Evolutionary conservation across 2,888 invertebrate species (phyloP).

Genomic region (Electrophaes corylata): DNA sequence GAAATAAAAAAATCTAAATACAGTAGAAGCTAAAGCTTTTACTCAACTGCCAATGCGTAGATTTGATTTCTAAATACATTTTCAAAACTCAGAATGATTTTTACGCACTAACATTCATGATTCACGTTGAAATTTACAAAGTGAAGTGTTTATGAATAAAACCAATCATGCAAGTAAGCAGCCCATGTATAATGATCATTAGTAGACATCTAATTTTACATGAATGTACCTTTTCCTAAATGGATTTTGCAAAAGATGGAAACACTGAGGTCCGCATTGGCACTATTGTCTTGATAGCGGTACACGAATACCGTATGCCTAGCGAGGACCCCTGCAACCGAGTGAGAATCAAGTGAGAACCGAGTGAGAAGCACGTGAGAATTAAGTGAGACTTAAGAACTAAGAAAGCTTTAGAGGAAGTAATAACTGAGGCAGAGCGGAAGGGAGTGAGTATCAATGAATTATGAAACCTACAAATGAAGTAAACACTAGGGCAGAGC

Average conservation of each 20-base stretch:
- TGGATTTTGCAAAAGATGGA: conserved; percentile 83
- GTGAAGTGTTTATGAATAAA: conserved; percentile 19
- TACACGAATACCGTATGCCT: conserved; percentile 81
- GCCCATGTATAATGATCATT: conserved; percentile 44
- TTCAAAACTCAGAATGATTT: conserved; percentile 4
- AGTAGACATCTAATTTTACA: conserved; percentile 44
- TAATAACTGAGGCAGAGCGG: no score
- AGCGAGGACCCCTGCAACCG: conserved; percentile 81
- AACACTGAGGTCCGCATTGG: conserved; percentile 79
- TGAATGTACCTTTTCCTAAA: conserved; percentile 82
- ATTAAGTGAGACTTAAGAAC: conserved; percentile 2
- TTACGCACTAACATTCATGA: conserved; percentile 11
- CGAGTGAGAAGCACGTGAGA: conserved; percentile 23
- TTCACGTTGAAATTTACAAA: conserved; percentile 6
- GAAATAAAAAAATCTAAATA: background rate
- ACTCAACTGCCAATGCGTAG: conserved; percentile 15
- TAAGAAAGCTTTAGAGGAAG: background rate
- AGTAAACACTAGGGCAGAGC: no score
- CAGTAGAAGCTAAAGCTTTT: background rate
- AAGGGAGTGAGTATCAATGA: no score
- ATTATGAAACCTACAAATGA: no score
- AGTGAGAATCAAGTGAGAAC: conserved; percentile 37
- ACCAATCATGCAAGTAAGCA: conserved; percentile 34
- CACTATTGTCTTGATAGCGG: conserved; percentile 80
- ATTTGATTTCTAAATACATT: conserved; percentile 3